Conservation (phyloP, 2,113 vertebrate genomes). For the Onychostoma macrolepis region DNA sequence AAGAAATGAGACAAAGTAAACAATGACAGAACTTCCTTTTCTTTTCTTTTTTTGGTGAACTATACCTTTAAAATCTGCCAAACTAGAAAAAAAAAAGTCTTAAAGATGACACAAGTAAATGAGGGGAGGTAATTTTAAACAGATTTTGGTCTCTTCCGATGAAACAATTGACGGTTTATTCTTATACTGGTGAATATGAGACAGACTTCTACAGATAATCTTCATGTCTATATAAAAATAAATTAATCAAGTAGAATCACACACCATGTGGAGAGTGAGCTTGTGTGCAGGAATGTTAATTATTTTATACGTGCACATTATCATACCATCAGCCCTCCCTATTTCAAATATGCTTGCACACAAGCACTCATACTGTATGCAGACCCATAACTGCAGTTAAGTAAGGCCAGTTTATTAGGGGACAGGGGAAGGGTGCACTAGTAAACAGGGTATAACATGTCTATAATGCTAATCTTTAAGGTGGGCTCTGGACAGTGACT, state of each 20-base stretch:
- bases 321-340: constrained; percentile 50
- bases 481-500: constrained; percentile 61
- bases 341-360: constrained; percentile 29
- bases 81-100: background rate
- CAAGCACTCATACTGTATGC: constrained; percentile 36
- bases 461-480: constrained; percentile 68
- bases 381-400: constrained; percentile 69
- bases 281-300: constrained; percentile 51
- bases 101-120: constrained; percentile 16
- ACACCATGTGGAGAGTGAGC: constrained; percentile 56
- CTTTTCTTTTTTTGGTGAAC: background rate
- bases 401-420: constrained; percentile 77
- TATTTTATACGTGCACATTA: constrained; percentile 41
- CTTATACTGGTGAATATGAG: constrained; percentile 54
- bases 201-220: constrained; percentile 64
- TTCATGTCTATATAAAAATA: constrained; percentile 78
- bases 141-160: constrained; percentile 55
- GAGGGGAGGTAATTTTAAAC: constrained; percentile 18
- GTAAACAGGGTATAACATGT: constrained; percentile 71
- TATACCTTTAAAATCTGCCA: background rate
- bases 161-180: constrained; percentile 50
- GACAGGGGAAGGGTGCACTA: constrained; percentile 69
- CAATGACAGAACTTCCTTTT: background rate
- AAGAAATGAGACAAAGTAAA: background rate
- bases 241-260: constrained; percentile 68